A percentile compares a stretch with the other conserved stretches of the same genome.
These are phyloP conservation scores for Luehdorfia chinensis DNA, from an alignment of 1,140 invertebrate genomes.

Conservation along the genomic window DNA sequence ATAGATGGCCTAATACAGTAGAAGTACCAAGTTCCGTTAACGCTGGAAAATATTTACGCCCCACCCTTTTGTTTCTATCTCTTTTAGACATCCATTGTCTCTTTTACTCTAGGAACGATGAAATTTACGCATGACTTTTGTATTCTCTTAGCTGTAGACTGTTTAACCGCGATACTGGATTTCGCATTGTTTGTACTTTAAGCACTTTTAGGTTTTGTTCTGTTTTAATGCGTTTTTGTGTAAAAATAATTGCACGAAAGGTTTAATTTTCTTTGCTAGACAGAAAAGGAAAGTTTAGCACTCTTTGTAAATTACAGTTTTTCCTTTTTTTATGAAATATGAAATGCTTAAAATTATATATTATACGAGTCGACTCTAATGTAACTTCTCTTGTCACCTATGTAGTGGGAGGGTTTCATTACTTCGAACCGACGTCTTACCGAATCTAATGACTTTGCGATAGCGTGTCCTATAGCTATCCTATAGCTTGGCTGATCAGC, in stretches of 20 bases:
- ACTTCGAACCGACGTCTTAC: too few relatives aligned
- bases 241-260: not conserved
- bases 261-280: not conserved
- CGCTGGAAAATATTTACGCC: conserved; percentile 28
- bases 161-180: conserved; percentile 16
- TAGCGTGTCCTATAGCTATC: too few relatives aligned
- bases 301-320: too few relatives aligned
- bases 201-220: conserved; percentile 16
- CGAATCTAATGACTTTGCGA: too few relatives aligned
- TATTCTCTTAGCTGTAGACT: conserved; percentile 30
- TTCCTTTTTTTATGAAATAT: too few relatives aligned
- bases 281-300: too few relatives aligned
- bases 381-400: too few relatives aligned
- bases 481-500: not conserved
- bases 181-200: conserved; percentile 25
- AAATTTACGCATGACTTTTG: conserved; percentile 35
- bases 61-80: conserved; percentile 42
- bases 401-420: too few relatives aligned
- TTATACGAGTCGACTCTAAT: too few relatives aligned
- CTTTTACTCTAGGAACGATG: conserved; percentile 26
- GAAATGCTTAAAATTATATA: too few relatives aligned
- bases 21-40: conserved; percentile 18
- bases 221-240: conserved; percentile 5
- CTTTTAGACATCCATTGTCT: conserved; percentile 23
- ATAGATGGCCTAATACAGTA: not conserved